Evolutionary conservation across 1,140 invertebrate species (phyloP), one percentile per base, ranked within the genome.

Genomic region (Drosophila tropicalis): DNA sequence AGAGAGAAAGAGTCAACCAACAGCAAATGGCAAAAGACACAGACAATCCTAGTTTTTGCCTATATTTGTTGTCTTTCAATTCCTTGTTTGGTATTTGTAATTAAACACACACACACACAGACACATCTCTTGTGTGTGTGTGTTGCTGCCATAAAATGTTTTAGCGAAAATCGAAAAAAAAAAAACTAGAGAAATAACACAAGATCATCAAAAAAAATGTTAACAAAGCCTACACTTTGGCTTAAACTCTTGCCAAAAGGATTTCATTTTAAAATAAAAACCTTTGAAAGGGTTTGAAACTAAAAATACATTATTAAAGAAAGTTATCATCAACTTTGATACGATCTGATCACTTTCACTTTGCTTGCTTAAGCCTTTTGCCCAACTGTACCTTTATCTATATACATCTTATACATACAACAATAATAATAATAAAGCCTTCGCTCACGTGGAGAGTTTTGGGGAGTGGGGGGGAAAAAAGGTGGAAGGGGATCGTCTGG

Each of bases 401-500:
- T 51, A 51, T 32, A 10, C 22, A 56, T 29, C 54, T 13, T 47
- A 44, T 55, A 65, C 51, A 40, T 10, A 41, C 13, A 67, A 57
- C 29, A 39, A 47, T 47, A 62, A 68, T 47, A 62, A 68, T 41
- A 65, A 47, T 32, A 54, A 68, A 60, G 19, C 55, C 29, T 57
- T 57, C n/a, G 29, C 29, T 34, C 55, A 6, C 29, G 29, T 29
- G 29, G 29, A 1, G 29, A 29, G 22, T 56, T 19, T 4, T 61
- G 34, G 34, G 12, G 34, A 36, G 2, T 3, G 34, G 34, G 29
- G 2, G 1, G 34, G 34, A 5, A 6, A 29, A 5, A 29, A 3
- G 34, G 34, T 36, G 34, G 9, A 29, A 29, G 34, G 76, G 74
- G 75, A 29, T 29, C 69, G 80, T 72, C 76, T 72, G 67, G 55